Evolutionary conservation across 2,888 invertebrate species (phyloP), one percentile per base, ranked within the genome.

Genomic region (Dryocosmus kuriphilus): DNA sequence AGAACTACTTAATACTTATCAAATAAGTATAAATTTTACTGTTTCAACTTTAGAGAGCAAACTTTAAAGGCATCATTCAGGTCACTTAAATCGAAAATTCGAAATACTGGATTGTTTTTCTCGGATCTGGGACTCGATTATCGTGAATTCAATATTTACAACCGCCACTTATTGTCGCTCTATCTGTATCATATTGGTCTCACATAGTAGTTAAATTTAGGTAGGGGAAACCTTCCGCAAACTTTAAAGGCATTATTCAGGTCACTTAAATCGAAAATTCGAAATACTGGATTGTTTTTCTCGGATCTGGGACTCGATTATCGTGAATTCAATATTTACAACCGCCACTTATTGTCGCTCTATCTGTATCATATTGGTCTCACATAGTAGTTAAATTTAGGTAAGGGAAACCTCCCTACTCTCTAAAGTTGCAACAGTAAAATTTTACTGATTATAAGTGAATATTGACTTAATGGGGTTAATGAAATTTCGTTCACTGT

Each of bases 71-170:
- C 14, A 65, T 65, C 11, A 65, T 41, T 65, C 16, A 24, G 38
- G 38, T 65, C 65, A 65, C 16, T 24, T 65, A 19, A 22, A 55
- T 62, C 27, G 65, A 65, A 65, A 38, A 65, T 65, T 65, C 38
- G 24, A 63, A 24, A 38, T 22, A 24, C 38, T 35, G 22, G 19
- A n/a, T 38, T 65, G 38, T 22, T 38, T 11, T 65, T n/a, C 38
- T 38, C 11, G 14, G 5, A 65, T n/a, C 24, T 38, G n/a, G 5
- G 14, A 38, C 22, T 38, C 35, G 22, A 65, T 65, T 24, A 65
- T 65, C 1, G 35, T 65, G 16, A 65, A 32, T 62, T 62, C 62
- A 35, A 35, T 38, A 38, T 65, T 65, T 65, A 65, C 22, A 38
- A 35, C 62, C 9, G 62, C 32, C 62, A 62, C 32, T 62, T 62